phyloP scores from a whole-genome alignment of 2,797 vertebrate species.

The Sebastes oblongus region DNA sequence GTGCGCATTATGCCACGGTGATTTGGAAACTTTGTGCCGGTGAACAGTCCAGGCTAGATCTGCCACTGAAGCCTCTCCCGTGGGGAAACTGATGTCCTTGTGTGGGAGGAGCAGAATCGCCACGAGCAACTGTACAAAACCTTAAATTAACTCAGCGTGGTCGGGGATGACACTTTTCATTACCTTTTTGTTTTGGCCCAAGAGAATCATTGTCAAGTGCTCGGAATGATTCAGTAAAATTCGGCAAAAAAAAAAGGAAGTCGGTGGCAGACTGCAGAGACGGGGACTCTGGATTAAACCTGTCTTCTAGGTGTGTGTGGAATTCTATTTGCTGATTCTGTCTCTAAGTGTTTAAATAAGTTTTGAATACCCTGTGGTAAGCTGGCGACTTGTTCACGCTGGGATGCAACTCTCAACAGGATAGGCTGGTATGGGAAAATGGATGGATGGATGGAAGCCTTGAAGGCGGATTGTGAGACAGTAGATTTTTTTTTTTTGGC shows the following conservation, averaged over 20 bases:
- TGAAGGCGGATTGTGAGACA: neutral
- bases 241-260: neutral
- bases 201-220: slow-evolving; percentile 6
- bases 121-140: neutral
- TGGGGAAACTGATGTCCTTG: neutral
- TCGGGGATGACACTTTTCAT: slow-evolving; percentile 33
- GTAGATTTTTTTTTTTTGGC: neutral
- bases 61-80: neutral
- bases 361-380: neutral
- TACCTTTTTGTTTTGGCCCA: slow-evolving; percentile 26
- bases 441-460: neutral
- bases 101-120: slow-evolving; percentile 11
- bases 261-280: neutral
- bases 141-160: slow-evolving; percentile 13
- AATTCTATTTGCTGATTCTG: neutral
- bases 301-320: neutral
- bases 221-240: neutral
- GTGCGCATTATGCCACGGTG: neutral
- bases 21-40: neutral
- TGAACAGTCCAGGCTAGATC: neutral
- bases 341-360: neutral
- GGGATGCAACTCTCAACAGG: neutral
- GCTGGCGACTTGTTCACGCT: neutral
- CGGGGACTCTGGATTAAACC: neutral
- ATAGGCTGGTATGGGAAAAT: neutral